Evolutionary conservation across 2,888 invertebrate species (phyloP), one percentile per base, ranked within the genome.

Genomic region (Dicranocentrus wangi): DNA sequence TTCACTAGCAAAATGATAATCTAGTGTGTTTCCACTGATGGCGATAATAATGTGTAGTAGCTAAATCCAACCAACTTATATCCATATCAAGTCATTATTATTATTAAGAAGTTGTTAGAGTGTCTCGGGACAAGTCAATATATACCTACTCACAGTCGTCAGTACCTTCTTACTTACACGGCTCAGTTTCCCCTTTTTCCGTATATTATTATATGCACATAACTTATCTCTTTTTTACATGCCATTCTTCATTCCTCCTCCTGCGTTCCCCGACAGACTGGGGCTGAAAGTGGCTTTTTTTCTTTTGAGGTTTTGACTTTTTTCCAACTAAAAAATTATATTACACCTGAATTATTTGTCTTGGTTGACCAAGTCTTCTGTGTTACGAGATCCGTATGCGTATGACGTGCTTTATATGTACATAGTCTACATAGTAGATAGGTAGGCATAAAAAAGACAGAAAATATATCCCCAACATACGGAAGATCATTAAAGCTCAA

Each of bases 81-180:
- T 63, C 60, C 78, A 60, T 70, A 78, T 70, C 70, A 68, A 58
- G 76, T 55, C 70, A 78, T 78, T 71, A 77, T 76, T 71, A 77
- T 76, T 78, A 70, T 66, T 66, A 75, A 75, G 65, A 65, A 65
- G 75, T 32, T 75, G 75, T 66, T 75, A 15, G 27, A 32, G 3
- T 32, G 32, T 32, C 32, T 32, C 5, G n/a, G n/a, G n/a, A n/a
- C n/a, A n/a, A n/a, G n/a, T n/a, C n/a, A n/a, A n/a, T n/a, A n/a
- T n/a, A n/a, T n/a, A n/a, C n/a, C n/a, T n/a, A n/a, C n/a, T n/a
- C n/a, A n/a, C n/a, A n/a, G n/a, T n/a, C 32, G 10, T 32, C 10
- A 32, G 3, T 3, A 10, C 32, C 10, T 7, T 10, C 32, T 10
- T 32, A 32, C n/a, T 32, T 32, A 10, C 10, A 32, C 32, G 10